Evolutionary conservation across 2,888 invertebrate species (phyloP), one percentile per base, ranked within the genome.

Genomic region (Volucella bombylans): DNA sequence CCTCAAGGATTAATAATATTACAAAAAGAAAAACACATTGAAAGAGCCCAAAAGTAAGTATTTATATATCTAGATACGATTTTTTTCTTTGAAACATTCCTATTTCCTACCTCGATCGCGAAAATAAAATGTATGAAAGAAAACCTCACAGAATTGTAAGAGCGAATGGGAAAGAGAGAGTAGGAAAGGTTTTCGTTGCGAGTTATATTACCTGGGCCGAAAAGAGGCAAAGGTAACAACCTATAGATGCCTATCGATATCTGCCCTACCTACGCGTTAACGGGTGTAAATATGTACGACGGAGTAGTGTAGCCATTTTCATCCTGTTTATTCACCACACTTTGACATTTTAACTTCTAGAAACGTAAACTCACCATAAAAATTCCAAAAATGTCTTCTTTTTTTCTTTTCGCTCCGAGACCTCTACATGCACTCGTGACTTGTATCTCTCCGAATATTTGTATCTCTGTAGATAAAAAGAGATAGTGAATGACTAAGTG

Each of bases 11-110:
- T 80, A 80, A 80, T 52, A 69, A 41, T 14, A 23, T 49, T 54
- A 54, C 39, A 49, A 65, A 55, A 43, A 41, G 41, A 69, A 57
- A 68, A 54, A 62, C 6, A 38, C 10, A 15, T 39, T 57, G 50
- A 68, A 23, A 57, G 47, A 65, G 39, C 81, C 83, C 79, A 54
- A 14, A 69, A 47, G 83, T 83, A 80, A 79, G 83, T 83, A 83
- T 64, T 79, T 83, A 80, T 74, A 74, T 83, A 83, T 64, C 23
- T 74, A 59, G 18, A 78, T 64, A 59, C 8, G 61, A 65, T 67
- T 68, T 69, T 73, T 80, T 71, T 39, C 1, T 31, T 14, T 47
- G 8, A 47, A 62, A 45, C 41, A 52, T 59, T 52, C 18, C 71
- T 69, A 71, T 61, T 59, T 52, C 18, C 71, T 69, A 71, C 65